These are phyloP conservation scores for Anarhynchus alexandrinus DNA, from an alignment of 2,113 vertebrate species.

Conservation along the genomic window DNA sequence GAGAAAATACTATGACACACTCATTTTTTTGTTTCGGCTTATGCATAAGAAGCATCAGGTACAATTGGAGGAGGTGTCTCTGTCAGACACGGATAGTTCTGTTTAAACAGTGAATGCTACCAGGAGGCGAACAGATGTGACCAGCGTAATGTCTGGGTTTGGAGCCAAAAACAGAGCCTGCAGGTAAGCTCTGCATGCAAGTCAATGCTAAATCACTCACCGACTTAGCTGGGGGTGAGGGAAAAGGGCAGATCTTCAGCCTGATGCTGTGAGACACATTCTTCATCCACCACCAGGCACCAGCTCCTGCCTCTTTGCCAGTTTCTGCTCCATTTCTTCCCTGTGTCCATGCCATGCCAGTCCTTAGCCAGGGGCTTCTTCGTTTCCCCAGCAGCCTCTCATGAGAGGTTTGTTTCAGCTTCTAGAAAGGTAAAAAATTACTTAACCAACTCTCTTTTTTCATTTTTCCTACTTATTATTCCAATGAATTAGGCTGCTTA, in stretches of 20 bases:
- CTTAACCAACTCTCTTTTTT: neutral
- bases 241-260: neutral
- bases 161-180: neutral
- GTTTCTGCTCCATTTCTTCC: neutral
- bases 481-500: neutral
- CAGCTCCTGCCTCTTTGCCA: neutral
- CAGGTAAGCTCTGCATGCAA: neutral
- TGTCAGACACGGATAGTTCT: neutral
- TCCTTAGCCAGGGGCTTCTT: neutral
- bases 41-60: neutral
- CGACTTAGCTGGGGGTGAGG: fast-evolving
- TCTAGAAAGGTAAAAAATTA: neutral
- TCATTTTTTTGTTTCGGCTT: neutral
- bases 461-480: neutral
- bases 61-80: neutral
- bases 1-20: neutral
- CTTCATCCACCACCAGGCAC: neutral
- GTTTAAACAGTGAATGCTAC: neutral
- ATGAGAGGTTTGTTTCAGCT: neutral
- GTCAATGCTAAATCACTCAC: neutral
- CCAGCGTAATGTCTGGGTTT: neutral
- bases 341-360: neutral
- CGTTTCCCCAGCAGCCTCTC: neutral
- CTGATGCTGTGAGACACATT: neutral
- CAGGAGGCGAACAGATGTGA: neutral